Evolutionary conservation across 2,888 invertebrate species (phyloP).

Genomic region (Noctua janthina): DNA sequence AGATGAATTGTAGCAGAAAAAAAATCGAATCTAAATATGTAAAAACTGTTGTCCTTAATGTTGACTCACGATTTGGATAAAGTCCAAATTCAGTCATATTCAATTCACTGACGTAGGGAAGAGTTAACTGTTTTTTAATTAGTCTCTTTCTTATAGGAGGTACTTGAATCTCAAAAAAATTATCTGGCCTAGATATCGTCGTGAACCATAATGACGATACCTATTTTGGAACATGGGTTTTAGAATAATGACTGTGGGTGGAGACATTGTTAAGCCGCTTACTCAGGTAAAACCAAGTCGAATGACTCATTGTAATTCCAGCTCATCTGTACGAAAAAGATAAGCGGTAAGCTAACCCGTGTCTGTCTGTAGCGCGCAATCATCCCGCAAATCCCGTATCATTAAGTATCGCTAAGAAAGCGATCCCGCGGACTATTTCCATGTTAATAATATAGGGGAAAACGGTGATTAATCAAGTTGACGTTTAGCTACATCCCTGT

Average conservation of each 20-base stretch:
- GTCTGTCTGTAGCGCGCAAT: constrained; percentile 79
- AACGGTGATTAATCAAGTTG: constrained; percentile 88
- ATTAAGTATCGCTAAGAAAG: constrained; percentile 90
- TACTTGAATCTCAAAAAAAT: neutral
- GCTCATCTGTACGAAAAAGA: constrained; percentile 79
- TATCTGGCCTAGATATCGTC: neutral
- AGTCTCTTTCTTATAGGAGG: neutral
- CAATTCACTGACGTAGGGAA: neutral
- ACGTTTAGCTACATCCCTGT: constrained; percentile 81
- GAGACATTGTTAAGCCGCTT: constrained; percentile 1
- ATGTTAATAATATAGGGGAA: constrained; percentile 90
- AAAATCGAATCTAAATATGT: neutral
- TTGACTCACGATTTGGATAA: neutral
- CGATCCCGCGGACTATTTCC: constrained; percentile 89
- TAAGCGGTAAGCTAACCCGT: constrained; percentile 76
- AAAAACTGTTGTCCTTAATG: neutral
- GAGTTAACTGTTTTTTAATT: neutral
- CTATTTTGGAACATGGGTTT: neutral
- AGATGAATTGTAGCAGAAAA: neutral
- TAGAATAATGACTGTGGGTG: too few relatives aligned
- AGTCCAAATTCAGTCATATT: neutral
- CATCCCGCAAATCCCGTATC: constrained; percentile 88
- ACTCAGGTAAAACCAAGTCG: constrained; percentile 26
- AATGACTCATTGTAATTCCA: constrained; percentile 46
- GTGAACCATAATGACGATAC: neutral